Base-by-base conservation (phyloP, 2,888 invertebrate species). In the Hedychridium roseum region DNA sequence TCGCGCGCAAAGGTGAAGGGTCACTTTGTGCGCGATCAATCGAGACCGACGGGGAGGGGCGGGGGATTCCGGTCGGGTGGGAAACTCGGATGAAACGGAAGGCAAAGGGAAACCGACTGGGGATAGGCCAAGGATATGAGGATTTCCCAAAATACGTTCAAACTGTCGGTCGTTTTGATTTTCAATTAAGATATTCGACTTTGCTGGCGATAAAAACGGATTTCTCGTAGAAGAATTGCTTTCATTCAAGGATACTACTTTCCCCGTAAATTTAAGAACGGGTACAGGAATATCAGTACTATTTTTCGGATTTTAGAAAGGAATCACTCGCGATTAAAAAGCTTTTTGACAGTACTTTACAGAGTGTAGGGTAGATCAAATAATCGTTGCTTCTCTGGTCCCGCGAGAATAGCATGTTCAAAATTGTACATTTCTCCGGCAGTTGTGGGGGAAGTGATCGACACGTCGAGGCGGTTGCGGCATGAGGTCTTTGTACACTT, bases 191-290 rank as follows among this genome's bases (percentile, higher is more conserved):
- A 15, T 17, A 26, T 50, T 49, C 54, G 50, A 53, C 57, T 60
- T 53, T 60, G n/a, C n/a, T n/a, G n/a, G n/a, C 57, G 57, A 64
- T 62, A 49, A 60, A 62, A 57, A 46, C 37, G 38, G 47, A 60
- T 64, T 45, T 3, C 6, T 7, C 27, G 27, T 12, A 11, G 3
- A n/a, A n/a, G n/a, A n/a, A n/a, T n/a, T n/a, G n/a, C n/a, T n/a
- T n/a, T n/a, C n/a, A n/a, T n/a, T n/a, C n/a, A n/a, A n/a, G n/a
- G n/a, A n/a, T n/a, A n/a, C n/a, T n/a, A n/a, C n/a, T n/a, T n/a
- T n/a, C n/a, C n/a, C n/a, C n/a, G n/a, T n/a, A n/a, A n/a, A n/a
- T n/a, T n/a, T n/a, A n/a, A n/a, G n/a, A n/a, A n/a, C n/a, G n/a
- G n/a, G n/a, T n/a, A n/a, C n/a, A n/a, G n/a, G n/a, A n/a, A n/a